Base-by-base conservation (phyloP, 2,113 vertebrate species). In the Bubo bubo region DNA sequence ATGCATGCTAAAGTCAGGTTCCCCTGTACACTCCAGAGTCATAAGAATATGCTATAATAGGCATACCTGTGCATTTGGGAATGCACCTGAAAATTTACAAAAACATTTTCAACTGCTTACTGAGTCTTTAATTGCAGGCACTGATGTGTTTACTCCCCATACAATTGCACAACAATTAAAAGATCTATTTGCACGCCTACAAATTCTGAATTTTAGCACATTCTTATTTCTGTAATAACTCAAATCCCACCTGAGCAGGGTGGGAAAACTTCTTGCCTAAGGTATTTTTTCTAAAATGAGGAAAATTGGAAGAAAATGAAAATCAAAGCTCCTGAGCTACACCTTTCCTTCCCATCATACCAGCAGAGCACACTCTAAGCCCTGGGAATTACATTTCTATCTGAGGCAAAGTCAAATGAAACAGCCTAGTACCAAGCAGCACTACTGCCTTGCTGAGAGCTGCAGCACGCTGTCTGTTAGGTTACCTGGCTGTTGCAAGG, bases 51-150 rank as follows among this genome's bases (percentile, higher is more conserved):
- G 76, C 91, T 95, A 43, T 75, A 94, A 58, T 74, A 94, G 91
- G 79, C 87, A 96, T 87, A 96, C 66, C 56, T 93, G 96, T 92
- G 93, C 96, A 92, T 94, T 88, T 96, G 96, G 96, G 95, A 97
- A 85, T 52, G 59, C 62, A 97, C 93, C 93, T 97, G 90, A 97
- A 96, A 97, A 97, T 88, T 94, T 39, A 88, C 49, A 63, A 96
- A 96, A 95, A 84, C 66, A 86, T 95, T 98, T 98, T 45, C 77
- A 92, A 39, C 76, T 96, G 73, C 77, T 96, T 91, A 79, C 90
- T n/a, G 45, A 96, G 96, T 86, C 94, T 97, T 86, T 96, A 97
- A 93, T 82, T 95, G 95, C 95, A 97, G 84, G 62, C 60, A 87
- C 34, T 87, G 94, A 93, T 96, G 12, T 79, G 79, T 96, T 96